phyloP scores from a whole-genome alignment of 2,888 invertebrate genomes.

The Camptogramma bilineatum region DNA sequence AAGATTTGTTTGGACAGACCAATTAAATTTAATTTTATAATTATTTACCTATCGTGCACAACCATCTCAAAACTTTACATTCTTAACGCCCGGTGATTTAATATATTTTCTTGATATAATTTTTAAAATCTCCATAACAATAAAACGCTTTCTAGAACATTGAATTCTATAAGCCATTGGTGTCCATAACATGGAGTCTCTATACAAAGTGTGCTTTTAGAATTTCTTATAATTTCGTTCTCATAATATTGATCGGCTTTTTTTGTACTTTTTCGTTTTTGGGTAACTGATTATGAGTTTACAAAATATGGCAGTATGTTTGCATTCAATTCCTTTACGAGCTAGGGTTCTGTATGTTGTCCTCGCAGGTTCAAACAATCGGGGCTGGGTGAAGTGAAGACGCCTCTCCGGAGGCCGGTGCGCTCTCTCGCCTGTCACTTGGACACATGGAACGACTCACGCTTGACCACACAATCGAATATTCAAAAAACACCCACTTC shows the following conservation, averaged over 20 bases:
- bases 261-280: slow-evolving; percentile 62
- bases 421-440: slow-evolving; percentile 32
- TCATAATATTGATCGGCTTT: slow-evolving; percentile 41
- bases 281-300: slow-evolving; percentile 59
- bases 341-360: slow-evolving; percentile 47
- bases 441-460: slow-evolving; percentile 33
- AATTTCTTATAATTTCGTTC: slow-evolving; percentile 31
- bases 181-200: slow-evolving; percentile 41
- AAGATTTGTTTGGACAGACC: slow-evolving; percentile 74
- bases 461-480: slow-evolving; percentile 52
- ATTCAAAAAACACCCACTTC: slow-evolving; percentile 56
- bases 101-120: slow-evolving; percentile 38
- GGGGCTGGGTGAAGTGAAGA: slow-evolving; percentile 26
- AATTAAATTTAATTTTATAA: slow-evolving; percentile 62
- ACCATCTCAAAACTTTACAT: slow-evolving; percentile 77
- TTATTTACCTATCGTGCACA: slow-evolving; percentile 80
- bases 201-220: slow-evolving; percentile 39
- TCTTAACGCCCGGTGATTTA: slow-evolving; percentile 54
- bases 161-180: slow-evolving; percentile 43
- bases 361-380: slow-evolving; percentile 33
- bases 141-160: slow-evolving; percentile 43
- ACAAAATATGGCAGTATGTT: slow-evolving; percentile 81
- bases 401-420: not conserved
- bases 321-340: slow-evolving; percentile 79
- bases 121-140: slow-evolving; percentile 40